Percentiles rank a stretch among this genome's conserved stretches.
phyloP scores from a whole-genome alignment of 2,888 invertebrate genomes.

The Cerastoderma edule region DNA sequence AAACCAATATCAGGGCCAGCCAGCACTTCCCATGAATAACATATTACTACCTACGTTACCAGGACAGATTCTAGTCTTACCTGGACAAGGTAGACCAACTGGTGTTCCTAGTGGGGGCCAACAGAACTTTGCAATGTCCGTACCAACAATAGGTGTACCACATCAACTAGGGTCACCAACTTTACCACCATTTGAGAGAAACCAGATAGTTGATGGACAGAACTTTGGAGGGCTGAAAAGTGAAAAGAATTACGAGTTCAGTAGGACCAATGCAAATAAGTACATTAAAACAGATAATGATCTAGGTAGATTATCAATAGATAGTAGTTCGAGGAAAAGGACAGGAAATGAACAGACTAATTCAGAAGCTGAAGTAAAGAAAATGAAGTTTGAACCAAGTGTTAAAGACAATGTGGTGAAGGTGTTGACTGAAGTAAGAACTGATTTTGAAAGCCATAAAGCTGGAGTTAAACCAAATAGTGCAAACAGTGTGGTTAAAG shows the following conservation, averaged over 20 bases:
- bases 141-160: no score
- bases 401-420: neutral
- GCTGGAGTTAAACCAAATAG: neutral
- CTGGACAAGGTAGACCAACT: no score
- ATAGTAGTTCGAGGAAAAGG: conserved; percentile 22
- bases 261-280: conserved; percentile 28
- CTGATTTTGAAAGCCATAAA: neutral
- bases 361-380: neutral
- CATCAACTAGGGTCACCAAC: no score
- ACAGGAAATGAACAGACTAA: neutral
- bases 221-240: conserved; percentile 6
- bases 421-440: neutral
- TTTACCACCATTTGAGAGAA: no score
- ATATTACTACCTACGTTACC: no score
- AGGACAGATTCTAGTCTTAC: no score
- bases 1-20: no score
- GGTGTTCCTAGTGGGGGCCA: no score
- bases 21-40: no score
- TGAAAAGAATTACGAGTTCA: conserved; percentile 23
- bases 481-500: neutral
- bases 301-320: neutral
- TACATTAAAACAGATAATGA: conserved; percentile 13
- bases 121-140: no score
- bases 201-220: no score
- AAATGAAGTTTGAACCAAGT: neutral